Evolutionary conservation across 2,888 invertebrate species (phyloP), one percentile per base, ranked within the genome.

Genomic region (Eupithecia vulgata): DNA sequence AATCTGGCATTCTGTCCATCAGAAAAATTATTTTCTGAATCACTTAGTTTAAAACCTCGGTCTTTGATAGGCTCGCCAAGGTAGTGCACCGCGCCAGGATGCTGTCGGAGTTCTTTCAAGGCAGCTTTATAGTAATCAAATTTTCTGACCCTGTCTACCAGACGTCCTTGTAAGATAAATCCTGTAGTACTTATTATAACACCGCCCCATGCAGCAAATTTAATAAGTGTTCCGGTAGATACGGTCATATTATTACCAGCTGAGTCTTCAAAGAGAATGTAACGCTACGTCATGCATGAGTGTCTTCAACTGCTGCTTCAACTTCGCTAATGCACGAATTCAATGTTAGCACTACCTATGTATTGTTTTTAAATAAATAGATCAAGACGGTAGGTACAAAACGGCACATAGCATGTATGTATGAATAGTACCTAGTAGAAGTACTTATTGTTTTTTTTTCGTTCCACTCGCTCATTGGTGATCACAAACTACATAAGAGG

Each of bases 21-120:
- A 65, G 95, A 94, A 79, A 85, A 95, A 80, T 95, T 94, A 66
- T 94, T 94, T 67, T 91, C 87, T 5, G 84, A 78, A 81, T 96
- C 95, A 4, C 93, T 91, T 52, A 97, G 83, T 86, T 97, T 95
- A 75, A 97, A 95, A 6, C 91, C 91, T 68, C 92, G 92, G 74
- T 96, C 96, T 85, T 95, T 95, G 52, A 97, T 96, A 0, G 97
- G 97, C 86, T 97, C 96, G 4, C 97, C 97, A 57, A 98, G 89
- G 76, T 96, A 91, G 68, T 95, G 87, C 7, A 96, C 91, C 5
- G 96, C 96, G 45, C 96, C 96, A 34, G 92, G 82, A 85, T 97
- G 94, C 10, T 83, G 82, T 77, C 95, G 89, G 30, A 97, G 83
- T 13, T 89, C 91, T 81, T 95, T 94, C 66, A 97, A 81, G 0